Evolutionary conservation across 1,140 invertebrate species (phyloP).

Genomic region (Rhopalosiphum padi): DNA sequence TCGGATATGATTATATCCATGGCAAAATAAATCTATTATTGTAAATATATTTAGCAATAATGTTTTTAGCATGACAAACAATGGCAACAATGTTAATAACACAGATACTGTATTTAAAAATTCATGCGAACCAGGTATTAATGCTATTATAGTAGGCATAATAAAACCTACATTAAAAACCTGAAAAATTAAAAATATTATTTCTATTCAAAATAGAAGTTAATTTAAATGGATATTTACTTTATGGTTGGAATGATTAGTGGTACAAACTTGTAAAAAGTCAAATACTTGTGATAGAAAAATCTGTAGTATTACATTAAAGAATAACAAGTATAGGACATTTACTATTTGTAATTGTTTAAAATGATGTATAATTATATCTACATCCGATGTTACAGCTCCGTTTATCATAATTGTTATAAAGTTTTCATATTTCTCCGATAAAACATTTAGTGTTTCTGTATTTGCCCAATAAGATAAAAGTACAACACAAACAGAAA

Average conservation of each 20-base stretch:
- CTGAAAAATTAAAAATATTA: slow-evolving; percentile 67
- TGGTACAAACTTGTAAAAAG: slow-evolving; percentile 66
- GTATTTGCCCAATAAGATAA: slow-evolving; percentile 86
- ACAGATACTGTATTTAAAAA: slow-evolving; percentile 73
- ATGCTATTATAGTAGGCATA: slow-evolving; percentile 73
- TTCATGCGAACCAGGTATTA: slow-evolving; percentile 71
- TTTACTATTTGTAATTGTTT: slow-evolving; percentile 2
- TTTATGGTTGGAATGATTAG: slow-evolving; percentile 67
- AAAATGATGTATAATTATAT: slow-evolving; percentile 63
- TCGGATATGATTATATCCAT: slow-evolving; percentile 75
- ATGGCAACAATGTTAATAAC: slow-evolving; percentile 73
- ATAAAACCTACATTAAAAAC: slow-evolving; percentile 74
- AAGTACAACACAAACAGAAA: slow-evolving; percentile 81
- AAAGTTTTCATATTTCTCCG: slow-evolving; percentile 63
- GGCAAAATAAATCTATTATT: slow-evolving; percentile 73
- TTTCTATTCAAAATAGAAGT: not conserved
- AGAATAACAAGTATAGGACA: slow-evolving; percentile 65
- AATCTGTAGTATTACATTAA: slow-evolving; percentile 76
- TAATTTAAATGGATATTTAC: slow-evolving; percentile 65
- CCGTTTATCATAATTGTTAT: slow-evolving; percentile 72
- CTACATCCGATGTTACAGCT: slow-evolving; percentile 72
- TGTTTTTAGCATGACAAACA: slow-evolving; percentile 74
- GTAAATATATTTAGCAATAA: slow-evolving; percentile 73
- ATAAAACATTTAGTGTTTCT: slow-evolving; percentile 71
- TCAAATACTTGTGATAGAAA: slow-evolving; percentile 73